phyloP scores from a whole-genome alignment of 2,888 invertebrate genomes.

The Gastrophysa polygoni region DNA sequence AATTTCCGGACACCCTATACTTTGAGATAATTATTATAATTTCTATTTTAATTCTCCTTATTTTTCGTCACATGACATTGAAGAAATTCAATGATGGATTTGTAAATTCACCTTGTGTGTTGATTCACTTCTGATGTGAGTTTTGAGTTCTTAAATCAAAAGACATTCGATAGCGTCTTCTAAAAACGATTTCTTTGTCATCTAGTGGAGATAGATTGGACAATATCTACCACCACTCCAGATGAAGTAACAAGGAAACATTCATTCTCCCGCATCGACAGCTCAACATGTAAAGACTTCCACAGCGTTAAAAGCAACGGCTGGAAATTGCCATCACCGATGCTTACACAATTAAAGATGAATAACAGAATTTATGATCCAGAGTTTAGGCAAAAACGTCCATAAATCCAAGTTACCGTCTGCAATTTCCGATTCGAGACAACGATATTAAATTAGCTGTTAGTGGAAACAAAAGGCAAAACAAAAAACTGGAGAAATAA shows the following conservation, averaged over 20 bases:
- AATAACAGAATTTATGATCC: constrained; percentile 17
- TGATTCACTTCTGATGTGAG: too few relatives aligned
- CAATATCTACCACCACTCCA: too few relatives aligned
- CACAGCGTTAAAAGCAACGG: constrained; percentile 1
- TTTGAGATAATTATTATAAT: too few relatives aligned
- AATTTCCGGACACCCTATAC: too few relatives aligned
- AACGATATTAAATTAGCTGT: constrained; percentile 24
- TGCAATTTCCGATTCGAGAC: constrained; percentile 21
- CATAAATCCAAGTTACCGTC: constrained; percentile 19
- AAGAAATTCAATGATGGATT: too few relatives aligned
- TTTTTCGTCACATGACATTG: too few relatives aligned
- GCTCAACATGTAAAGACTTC: neutral
- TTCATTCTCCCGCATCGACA: neutral
- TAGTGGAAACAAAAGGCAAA: constrained; percentile 18
- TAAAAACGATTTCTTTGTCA: too few relatives aligned
- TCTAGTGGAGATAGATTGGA: too few relatives aligned
- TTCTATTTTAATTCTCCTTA: too few relatives aligned
- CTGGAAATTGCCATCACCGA: constrained; percentile 6
- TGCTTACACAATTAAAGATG: constrained; percentile 16
- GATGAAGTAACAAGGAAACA: neutral
- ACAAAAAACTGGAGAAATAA: constrained; percentile 18
- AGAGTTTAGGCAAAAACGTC: constrained; percentile 10
- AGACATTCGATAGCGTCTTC: too few relatives aligned
- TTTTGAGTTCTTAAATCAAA: too few relatives aligned
- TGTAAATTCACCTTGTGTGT: too few relatives aligned